phyloP scores from a whole-genome alignment of 2,888 invertebrate species.

The Pseudanteris insignis region DNA sequence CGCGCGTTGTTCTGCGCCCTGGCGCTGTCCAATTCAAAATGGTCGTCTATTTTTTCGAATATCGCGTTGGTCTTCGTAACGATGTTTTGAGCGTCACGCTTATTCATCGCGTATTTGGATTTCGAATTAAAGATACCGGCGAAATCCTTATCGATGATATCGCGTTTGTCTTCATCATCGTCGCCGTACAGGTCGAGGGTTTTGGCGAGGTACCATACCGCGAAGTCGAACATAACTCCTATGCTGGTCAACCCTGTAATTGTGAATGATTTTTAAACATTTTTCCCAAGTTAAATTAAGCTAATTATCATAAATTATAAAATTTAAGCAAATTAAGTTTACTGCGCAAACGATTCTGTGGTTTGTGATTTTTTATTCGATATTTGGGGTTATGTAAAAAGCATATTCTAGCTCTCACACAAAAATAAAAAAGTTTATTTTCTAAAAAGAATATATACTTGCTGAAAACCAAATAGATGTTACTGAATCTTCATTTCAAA shows the following conservation, averaged over 20 bases:
- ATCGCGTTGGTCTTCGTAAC: constrained; percentile 21
- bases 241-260: constrained; percentile 69
- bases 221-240: constrained; percentile 71
- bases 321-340: too few relatives aligned
- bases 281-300: too few relatives aligned
- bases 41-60: constrained; percentile 30
- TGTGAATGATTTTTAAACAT: not conserved
- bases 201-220: constrained; percentile 72
- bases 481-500: too few relatives aligned
- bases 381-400: too few relatives aligned
- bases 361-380: too few relatives aligned
- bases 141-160: constrained; percentile 51
- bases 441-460: too few relatives aligned
- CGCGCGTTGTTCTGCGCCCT: constrained; percentile 16
- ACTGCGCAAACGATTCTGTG: too few relatives aligned
- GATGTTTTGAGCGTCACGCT: constrained; percentile 15
- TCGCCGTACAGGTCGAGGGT: constrained; percentile 71
- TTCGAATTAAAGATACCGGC: constrained; percentile 31
- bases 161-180: constrained; percentile 58
- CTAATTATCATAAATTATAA: too few relatives aligned
- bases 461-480: too few relatives aligned
- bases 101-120: constrained; percentile 32
- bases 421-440: too few relatives aligned
- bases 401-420: too few relatives aligned
- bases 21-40: constrained; percentile 18